Evolutionary conservation across 2,113 vertebrate species (phyloP), one percentile per base, ranked within the genome.

Genomic region (Probosciger aterrimus): DNA sequence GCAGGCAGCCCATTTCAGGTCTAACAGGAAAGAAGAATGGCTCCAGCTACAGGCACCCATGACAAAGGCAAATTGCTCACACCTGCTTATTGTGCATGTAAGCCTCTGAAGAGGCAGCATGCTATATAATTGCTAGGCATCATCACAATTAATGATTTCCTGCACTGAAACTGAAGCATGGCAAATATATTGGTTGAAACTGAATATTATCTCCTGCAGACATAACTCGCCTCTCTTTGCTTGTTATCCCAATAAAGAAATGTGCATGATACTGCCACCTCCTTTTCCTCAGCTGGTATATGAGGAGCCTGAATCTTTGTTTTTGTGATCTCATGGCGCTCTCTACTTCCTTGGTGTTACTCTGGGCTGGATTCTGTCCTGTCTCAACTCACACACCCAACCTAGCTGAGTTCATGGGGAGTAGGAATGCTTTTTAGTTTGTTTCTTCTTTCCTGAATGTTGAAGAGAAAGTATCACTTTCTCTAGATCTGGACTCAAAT

Each of bases 191-290:
- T 46, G 77, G 65, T 88, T 84, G 37, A 69, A 89, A 87, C 41
- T 94, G 93, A 97, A 97, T 95, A 94, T 82, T 95, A 96, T 96
- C 95, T 95, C 73, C 77, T 91, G 83, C 95, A 97, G 93, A 44
- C 91, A 92, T 4, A 0, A 33, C 49, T 92, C 52, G 80, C 69
- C 80, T 84, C 86, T 83, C 39, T 92, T 23, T 71, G 46, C 79
- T 82, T 82, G 41, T 62, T 92, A 49, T 52, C 52, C 60, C 69
- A 86, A 79, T 47, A 95, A 95, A 95, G 86, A 78, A 84, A n/a
- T 0, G 5, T 7, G 37, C 31, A 15, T 22, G 69, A 75, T 64
- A 20, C 43, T 3, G 4, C 86, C 47, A 47, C 64, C 35, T 82
- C 43, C 52, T 86, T 86, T 93, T 33, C 79, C 52, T 78, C 35